Base-by-base conservation (phyloP, 2,888 invertebrate species). In the Allolobophora icterica region DNA sequence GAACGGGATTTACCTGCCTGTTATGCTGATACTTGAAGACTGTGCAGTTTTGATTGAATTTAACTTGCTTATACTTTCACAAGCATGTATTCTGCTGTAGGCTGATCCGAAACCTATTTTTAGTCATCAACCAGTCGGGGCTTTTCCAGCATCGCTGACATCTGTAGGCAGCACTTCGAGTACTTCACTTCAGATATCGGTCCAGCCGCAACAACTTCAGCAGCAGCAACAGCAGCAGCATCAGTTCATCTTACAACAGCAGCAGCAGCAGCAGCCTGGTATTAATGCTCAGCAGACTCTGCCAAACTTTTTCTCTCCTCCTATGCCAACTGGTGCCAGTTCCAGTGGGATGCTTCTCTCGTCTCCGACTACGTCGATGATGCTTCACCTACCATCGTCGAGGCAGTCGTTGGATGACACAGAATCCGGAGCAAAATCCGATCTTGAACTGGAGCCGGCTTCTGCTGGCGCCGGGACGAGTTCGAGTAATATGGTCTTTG, bases 251-350 rank as follows among this genome's bases (percentile, higher is more conserved):
- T n/a, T 71, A 8, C 71, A 71, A n/a, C 71, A 71, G 71, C 71
- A 71, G 71, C 58, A 58, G 58, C 58, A 58, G 58, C 71, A 71
- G n/a, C 71, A 52, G 52, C 24, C 71, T 71, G 71, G 71, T 71
- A 30, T 71, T 13, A 71, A n/a, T n/a, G 71, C 71, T 71, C 71
- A 71, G 71, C 71, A 71, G 71, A 71, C 71, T n/a, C 71, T 71
- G n/a, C 71, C 30, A n/a, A 71, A 71, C 71, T n/a, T 71, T 13
- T 71, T 71, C 71, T 71, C 71, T n/a, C 71, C 71, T 71, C 71
- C 71, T 0, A n/a, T 71, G 71, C 71, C 71, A n/a, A 71, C 71
- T n/a, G 71, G 71, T 11, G 71, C 71, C 30, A 71, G 71, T 71
- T 30, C 71, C 71, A n/a, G 30, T n/a, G 71, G 8, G 71, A 71